Evolutionary conservation across 1,140 invertebrate genomes (phyloP).

Genomic region (Thaumetopoea pityocampa): DNA sequence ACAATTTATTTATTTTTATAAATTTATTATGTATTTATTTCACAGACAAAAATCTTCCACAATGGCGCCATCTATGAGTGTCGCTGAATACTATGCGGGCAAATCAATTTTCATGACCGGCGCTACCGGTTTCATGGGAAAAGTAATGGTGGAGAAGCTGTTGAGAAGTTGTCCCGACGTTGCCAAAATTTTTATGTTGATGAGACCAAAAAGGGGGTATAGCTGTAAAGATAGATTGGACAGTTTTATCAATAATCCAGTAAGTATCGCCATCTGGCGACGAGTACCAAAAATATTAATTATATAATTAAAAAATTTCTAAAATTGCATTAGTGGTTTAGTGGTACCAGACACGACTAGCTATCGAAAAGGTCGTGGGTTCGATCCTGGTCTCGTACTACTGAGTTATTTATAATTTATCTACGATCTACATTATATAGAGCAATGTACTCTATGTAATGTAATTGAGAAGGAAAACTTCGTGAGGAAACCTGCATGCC

Average conservation of each 20-base stretch:
- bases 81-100: slow-evolving; percentile 53
- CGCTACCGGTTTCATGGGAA: slow-evolving; percentile 90
- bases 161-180: slow-evolving; percentile 84
- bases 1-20: not conserved
- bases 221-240: slow-evolving; percentile 80
- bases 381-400: no score
- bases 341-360: no score
- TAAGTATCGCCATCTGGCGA: slow-evolving; percentile 34
- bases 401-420: no score
- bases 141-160: slow-evolving; percentile 92
- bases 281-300: slow-evolving; percentile 7
- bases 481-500: no score
- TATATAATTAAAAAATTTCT: not conserved
- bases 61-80: slow-evolving; percentile 52
- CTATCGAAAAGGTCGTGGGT: no score
- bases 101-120: slow-evolving; percentile 63
- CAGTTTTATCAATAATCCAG: slow-evolving; percentile 78
- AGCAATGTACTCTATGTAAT: no score
- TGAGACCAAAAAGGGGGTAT: slow-evolving; percentile 87
- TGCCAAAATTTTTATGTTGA: slow-evolving; percentile 85
- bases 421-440: no score
- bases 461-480: no score
- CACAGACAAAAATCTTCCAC: slow-evolving; percentile 9
- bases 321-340: no score
- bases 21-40: not conserved